A percentile compares a stretch with the other conserved stretches of the same genome.
phyloP scores from a whole-genome alignment of 2,797 vertebrate genomes.

The Acropternis orthonyx region DNA sequence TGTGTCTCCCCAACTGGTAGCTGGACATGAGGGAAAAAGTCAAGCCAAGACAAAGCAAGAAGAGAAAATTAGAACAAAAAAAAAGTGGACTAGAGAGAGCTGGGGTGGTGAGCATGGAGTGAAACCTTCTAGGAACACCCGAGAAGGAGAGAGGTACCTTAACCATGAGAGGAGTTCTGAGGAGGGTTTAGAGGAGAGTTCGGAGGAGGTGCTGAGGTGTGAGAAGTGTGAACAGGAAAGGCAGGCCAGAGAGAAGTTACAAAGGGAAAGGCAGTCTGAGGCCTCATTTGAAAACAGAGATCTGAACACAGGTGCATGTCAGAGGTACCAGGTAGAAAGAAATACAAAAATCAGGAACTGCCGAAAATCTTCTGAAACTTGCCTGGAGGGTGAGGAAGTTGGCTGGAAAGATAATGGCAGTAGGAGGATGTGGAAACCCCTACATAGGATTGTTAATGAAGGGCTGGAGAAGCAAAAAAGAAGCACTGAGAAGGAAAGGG shows the following conservation, averaged over 20 bases:
- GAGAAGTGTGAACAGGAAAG: constrained; percentile 74
- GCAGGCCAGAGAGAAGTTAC: constrained; percentile 54
- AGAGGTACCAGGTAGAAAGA: constrained; percentile 38
- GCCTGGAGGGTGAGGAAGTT: constrained; percentile 31
- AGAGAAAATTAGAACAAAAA: constrained; percentile 62
- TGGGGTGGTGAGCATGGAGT: constrained; percentile 56
- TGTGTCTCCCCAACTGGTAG: constrained; percentile 9
- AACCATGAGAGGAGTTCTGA: constrained; percentile 58
- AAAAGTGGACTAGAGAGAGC: constrained; percentile 75
- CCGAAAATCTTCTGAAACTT: constrained; percentile 52
- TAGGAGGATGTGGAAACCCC: constrained; percentile 25
- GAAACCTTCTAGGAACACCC: constrained; percentile 59
- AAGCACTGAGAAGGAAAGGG: constrained; percentile 47
- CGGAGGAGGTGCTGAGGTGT: constrained; percentile 60
- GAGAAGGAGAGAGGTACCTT: constrained; percentile 45
- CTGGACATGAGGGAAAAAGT: constrained; percentile 62
- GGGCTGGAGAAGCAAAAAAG: constrained; percentile 61
- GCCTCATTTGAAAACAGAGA: constrained; percentile 49
- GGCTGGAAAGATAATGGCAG: constrained; percentile 53
- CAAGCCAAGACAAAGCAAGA: constrained; percentile 69
- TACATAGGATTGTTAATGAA: constrained; percentile 21
- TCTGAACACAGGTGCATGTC: constrained; percentile 4
- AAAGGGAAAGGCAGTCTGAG: constrained; percentile 49
- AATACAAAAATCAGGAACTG: constrained; percentile 59
- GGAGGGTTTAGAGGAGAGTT: constrained; percentile 59